A percentile compares a stretch with the other conserved stretches of the same genome.
Conservation (phyloP, 2,113 vertebrate species). For the Urocitellus parryii region DNA sequence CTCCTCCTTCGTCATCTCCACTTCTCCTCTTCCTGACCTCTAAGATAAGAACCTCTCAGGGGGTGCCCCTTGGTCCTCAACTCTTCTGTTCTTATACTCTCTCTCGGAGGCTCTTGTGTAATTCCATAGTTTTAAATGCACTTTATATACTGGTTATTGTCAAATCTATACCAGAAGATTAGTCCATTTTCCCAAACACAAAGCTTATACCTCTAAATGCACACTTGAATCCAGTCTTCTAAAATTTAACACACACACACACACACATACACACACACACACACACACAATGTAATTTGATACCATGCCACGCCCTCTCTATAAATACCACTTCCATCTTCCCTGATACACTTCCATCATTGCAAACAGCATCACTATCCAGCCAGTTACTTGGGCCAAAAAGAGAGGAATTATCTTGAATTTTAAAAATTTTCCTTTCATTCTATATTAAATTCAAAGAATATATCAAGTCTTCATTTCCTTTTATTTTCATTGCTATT, state of each 20-base stretch:
- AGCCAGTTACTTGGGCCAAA: neutral
- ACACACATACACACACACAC: neutral
- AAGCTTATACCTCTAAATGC: neutral
- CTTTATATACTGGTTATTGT: neutral
- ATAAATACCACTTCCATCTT: neutral
- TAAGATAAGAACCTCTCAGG: neutral
- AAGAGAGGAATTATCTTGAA: neutral
- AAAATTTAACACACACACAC: neutral
- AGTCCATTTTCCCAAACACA: neutral
- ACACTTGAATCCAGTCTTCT: neutral
- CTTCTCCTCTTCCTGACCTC: neutral
- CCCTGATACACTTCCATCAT: neutral
- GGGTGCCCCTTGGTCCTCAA: neutral
- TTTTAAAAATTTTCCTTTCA: neutral
- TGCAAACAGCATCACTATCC: neutral
- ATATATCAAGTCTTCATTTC: neutral
- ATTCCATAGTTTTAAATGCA: neutral
- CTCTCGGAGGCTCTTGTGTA: neutral
- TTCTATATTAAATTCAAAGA: neutral
- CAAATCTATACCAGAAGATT: neutral
- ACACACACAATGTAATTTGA: neutral
- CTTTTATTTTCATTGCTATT: neutral
- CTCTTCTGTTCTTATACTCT: neutral
- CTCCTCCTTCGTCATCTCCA: neutral
- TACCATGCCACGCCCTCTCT: rapidly evolving